Percentiles rank a stretch among this genome's conserved stretches.
These are phyloP conservation scores for Anniella stebbinsi DNA, from an alignment of 2,797 vertebrate species.

Conservation along the genomic window DNA sequence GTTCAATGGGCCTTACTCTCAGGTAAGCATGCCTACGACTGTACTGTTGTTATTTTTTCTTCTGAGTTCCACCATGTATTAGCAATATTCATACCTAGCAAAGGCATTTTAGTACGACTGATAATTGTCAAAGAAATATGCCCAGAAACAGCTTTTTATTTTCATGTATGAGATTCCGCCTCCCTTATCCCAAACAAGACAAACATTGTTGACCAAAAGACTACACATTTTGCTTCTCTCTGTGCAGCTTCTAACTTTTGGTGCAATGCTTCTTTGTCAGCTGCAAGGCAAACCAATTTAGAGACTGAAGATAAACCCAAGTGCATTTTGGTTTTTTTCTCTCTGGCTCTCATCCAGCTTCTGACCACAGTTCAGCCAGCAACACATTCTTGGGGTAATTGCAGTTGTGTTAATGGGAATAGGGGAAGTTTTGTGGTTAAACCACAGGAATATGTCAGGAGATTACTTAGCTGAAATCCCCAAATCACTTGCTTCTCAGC, in stretches of 20 bases:
- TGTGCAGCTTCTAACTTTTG: background rate
- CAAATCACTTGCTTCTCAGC: background rate
- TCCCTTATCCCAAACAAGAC: background rate
- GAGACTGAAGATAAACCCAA: background rate
- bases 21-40: background rate
- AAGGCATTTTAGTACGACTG: background rate
- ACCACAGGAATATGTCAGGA: background rate
- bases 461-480: background rate
- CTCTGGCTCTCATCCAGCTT: conserved; percentile 1
- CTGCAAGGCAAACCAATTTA: conserved; percentile 4
- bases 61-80: background rate
- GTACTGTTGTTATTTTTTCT: background rate
- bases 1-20: background rate
- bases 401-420: background rate
- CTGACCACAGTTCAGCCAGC: conserved; percentile 29
- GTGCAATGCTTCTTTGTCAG: conserved; percentile 5
- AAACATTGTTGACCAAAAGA: background rate
- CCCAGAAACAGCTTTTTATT: background rate
- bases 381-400: conserved; percentile 18
- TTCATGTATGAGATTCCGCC: background rate
- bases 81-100: background rate
- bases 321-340: background rate
- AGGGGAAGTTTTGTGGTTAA: background rate
- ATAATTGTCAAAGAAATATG: background rate
- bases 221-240: background rate